Evolutionary conservation across 2,797 vertebrate species (phyloP).

Genomic region (Sebastes reedi): DNA sequence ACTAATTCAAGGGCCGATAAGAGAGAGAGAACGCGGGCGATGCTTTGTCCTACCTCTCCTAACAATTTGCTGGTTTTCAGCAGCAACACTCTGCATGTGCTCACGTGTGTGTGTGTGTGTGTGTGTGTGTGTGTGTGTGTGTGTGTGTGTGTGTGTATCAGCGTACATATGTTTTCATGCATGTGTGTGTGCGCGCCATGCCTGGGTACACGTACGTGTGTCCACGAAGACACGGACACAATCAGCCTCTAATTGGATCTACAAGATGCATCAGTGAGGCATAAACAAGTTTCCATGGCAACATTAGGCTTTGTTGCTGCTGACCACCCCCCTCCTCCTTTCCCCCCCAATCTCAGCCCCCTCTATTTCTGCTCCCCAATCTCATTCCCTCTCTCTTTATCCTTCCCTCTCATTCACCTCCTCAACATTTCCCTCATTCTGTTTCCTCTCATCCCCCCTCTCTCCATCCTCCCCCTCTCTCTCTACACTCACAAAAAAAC

Average conservation of each 20-base stretch:
- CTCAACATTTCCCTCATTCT: slow-evolving; percentile 68
- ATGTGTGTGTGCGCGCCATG: neutral
- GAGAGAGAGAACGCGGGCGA: slow-evolving; percentile 60
- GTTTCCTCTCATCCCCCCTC: slow-evolving; percentile 19
- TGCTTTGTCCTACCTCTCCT: slow-evolving; percentile 80
- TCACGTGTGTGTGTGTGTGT: slow-evolving; percentile 10
- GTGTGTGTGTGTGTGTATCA: slow-evolving; percentile 9
- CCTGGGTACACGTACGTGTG: slow-evolving; percentile 50
- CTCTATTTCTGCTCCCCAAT: slow-evolving; percentile 63
- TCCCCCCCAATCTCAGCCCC: slow-evolving; percentile 54
- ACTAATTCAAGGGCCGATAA: slow-evolving; percentile 79
- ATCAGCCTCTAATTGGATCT: slow-evolving; percentile 93
- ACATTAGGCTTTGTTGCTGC: slow-evolving; percentile 81
- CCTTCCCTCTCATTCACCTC: slow-evolving; percentile 76
- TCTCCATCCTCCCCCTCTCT: neutral
- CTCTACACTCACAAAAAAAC: slow-evolving; percentile 33
- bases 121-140: slow-evolving; percentile 8
- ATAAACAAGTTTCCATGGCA: slow-evolving; percentile 89
- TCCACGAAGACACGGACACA: slow-evolving; percentile 88
- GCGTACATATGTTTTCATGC: slow-evolving; percentile 19
- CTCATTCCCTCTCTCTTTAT: slow-evolving; percentile 75
- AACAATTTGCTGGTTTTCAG: slow-evolving; percentile 80
- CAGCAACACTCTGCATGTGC: slow-evolving; percentile 63
- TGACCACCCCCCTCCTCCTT: slow-evolving; percentile 63
- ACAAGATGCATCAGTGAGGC: slow-evolving; percentile 92